Percentiles rank a stretch among this genome's conserved stretches.
phyloP scores from a whole-genome alignment of 1,140 invertebrate species.

The Pomphorhynchus laevis region DNA sequence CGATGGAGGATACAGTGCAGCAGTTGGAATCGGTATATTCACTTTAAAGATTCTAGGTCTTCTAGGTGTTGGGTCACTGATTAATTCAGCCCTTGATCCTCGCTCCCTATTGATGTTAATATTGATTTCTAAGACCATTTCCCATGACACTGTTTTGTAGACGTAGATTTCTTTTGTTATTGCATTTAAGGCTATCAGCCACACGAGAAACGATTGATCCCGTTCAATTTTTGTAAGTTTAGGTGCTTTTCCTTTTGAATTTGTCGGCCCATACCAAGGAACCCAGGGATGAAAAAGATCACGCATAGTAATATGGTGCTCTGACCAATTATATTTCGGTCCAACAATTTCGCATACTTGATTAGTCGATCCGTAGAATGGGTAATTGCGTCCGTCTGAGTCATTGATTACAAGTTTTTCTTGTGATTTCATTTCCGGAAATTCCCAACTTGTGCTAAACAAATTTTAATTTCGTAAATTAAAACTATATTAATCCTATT shows the following conservation, averaged over 20 bases:
- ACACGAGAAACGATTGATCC: slow-evolving; percentile 19
- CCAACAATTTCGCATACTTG: slow-evolving; percentile 17
- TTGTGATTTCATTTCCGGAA: slow-evolving; percentile 18
- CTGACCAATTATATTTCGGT: slow-evolving; percentile 16
- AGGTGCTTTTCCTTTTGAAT: slow-evolving; percentile 14
- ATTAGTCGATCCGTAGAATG: slow-evolving; percentile 19
- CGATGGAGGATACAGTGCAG: slow-evolving; percentile 18
- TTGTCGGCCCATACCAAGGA: slow-evolving; percentile 19
- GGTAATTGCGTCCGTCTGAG: slow-evolving; percentile 19
- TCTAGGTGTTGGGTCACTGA: slow-evolving; percentile 14
- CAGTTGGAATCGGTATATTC: slow-evolving; percentile 15
- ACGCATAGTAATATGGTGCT: slow-evolving; percentile 18
- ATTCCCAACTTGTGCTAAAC: slow-evolving; percentile 20
- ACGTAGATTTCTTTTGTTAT: slow-evolving; percentile 16
- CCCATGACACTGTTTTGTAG: slow-evolving; percentile 17
- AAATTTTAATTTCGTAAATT: too few species aligned
- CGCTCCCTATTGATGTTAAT: slow-evolving; percentile 15
- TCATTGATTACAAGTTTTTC: slow-evolving; percentile 19
- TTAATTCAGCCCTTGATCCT: slow-evolving; percentile 15
- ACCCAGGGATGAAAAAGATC: slow-evolving; percentile 22
- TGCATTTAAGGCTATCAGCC: slow-evolving; percentile 19
- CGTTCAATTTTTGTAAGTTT: slow-evolving; percentile 18
- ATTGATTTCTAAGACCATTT: slow-evolving; percentile 17
- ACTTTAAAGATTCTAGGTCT: slow-evolving; percentile 16
- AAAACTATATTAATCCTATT: too few species aligned